Percentiles rank a stretch among this genome's conserved stretches.
These are phyloP conservation scores for Mugil cephalus DNA, from an alignment of 2,113 vertebrate genomes.

Conservation along the genomic window DNA sequence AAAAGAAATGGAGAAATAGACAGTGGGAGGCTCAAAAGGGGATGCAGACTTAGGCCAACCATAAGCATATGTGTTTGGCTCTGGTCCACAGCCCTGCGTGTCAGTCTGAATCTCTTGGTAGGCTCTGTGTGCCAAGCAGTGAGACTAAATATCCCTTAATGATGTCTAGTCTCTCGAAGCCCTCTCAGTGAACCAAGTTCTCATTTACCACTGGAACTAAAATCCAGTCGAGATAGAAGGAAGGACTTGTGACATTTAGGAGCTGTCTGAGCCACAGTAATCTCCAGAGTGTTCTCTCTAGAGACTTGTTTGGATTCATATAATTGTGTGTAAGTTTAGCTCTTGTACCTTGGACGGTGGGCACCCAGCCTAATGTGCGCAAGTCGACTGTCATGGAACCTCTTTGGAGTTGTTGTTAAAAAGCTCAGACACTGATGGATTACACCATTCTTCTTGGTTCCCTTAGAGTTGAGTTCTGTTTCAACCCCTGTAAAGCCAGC, in stretches of 20 bases:
- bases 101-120: conserved; percentile 36
- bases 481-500: conserved; percentile 15
- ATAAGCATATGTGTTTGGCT: conserved; percentile 45
- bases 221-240: conserved; percentile 19
- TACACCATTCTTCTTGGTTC: conserved; percentile 39
- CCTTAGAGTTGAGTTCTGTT: conserved; percentile 2
- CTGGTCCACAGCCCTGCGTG: conserved; percentile 46
- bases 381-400: conserved; percentile 25
- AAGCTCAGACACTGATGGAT: conserved; percentile 57
- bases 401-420: conserved; percentile 32
- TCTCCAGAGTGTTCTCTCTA: conserved; percentile 12
- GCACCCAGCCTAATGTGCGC: conserved; percentile 33
- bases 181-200: conserved; percentile 43
- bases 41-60: conserved; percentile 21
- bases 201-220: conserved; percentile 37
- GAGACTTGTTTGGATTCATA: conserved; percentile 2
- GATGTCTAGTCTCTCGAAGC: conserved; percentile 53
- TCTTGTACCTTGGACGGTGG: conserved; percentile 2
- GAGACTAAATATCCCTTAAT: conserved; percentile 58
- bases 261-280: conserved; percentile 36
- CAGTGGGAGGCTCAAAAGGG: conserved; percentile 16
- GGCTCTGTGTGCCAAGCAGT: conserved; percentile 54
- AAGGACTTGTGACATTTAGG: conserved; percentile 36
- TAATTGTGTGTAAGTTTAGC: conserved; percentile 3
- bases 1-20: conserved; percentile 19